These are phyloP conservation scores for Zaprionus obscuricornis DNA, from an alignment of 2,888 invertebrate species.

Conservation along the genomic window DNA sequence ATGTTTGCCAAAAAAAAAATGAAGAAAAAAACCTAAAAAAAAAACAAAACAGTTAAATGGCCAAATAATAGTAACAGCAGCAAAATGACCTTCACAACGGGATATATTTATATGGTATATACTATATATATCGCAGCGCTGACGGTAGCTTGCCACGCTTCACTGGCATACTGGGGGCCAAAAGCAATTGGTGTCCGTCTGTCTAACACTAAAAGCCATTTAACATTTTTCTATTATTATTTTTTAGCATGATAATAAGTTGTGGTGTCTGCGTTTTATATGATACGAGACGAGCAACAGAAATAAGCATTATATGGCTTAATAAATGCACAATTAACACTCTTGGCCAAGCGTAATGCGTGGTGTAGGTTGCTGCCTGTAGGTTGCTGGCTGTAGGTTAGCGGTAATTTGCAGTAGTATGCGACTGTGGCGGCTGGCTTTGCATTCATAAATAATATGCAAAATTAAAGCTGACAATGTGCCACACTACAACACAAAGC, in stretches of 20 bases:
- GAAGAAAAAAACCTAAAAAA: neutral
- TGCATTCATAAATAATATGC: slow-evolving; percentile 51
- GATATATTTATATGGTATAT: slow-evolving; percentile 16
- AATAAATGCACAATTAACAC: slow-evolving; percentile 67
- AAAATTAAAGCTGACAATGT: slow-evolving; percentile 51
- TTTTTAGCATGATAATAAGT: slow-evolving; percentile 63
- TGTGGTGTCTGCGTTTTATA: slow-evolving; percentile 55
- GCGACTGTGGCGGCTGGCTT: neutral
- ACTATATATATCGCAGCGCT: no score
- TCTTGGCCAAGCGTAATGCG: slow-evolving; percentile 25
- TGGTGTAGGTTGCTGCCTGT: neutral
- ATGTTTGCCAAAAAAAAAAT: slow-evolving; percentile 22
- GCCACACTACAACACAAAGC: slow-evolving; percentile 16
- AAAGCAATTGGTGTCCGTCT: slow-evolving; percentile 24
- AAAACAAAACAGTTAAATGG: no score
- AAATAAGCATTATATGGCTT: slow-evolving; percentile 49
- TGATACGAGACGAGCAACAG: slow-evolving; percentile 4
- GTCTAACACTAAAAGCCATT: slow-evolving; percentile 45
- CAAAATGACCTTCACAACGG: slow-evolving; percentile 55
- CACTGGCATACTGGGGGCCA: slow-evolving; percentile 52
- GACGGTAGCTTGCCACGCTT: slow-evolving; percentile 41
- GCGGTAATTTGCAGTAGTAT: neutral
- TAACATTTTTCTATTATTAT: no score
- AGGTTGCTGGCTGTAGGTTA: slow-evolving; percentile 1
- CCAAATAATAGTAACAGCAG: no score